Conservation (phyloP, 1,140 invertebrate genomes). For the Drosophila aff. region DNA sequence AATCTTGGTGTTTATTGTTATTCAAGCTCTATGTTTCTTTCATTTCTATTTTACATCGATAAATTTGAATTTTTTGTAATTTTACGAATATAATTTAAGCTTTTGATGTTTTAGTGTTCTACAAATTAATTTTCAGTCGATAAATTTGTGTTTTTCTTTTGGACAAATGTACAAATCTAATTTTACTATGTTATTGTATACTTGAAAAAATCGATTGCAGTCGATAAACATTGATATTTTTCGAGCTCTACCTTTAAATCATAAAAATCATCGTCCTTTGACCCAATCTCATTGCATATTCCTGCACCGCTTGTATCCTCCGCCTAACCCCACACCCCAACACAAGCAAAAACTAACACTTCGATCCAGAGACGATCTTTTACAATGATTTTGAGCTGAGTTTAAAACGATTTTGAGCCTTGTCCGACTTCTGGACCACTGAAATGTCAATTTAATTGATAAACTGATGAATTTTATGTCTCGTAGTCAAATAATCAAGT, state of each 20-base stretch:
- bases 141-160: background rate
- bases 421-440: background rate
- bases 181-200: background rate
- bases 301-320: slow-evolving; percentile 36
- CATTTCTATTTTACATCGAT: too few species aligned
- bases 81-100: background rate
- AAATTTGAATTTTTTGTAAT: background rate
- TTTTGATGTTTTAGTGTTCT: background rate
- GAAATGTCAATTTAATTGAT: background rate
- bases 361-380: slow-evolving; percentile 4
- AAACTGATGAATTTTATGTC: too few species aligned
- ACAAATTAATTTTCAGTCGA: background rate
- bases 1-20: too few species aligned
- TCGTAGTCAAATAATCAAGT: background rate
- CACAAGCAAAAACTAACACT: slow-evolving; percentile 30
- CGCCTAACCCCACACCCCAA: slow-evolving; percentile 24
- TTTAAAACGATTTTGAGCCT: background rate
- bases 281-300: slow-evolving; percentile 21
- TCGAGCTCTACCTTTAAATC: background rate
- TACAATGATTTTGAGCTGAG: background rate
- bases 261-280: background rate
- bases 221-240: slow-evolving; percentile 4
- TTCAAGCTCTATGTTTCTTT: too few species aligned
- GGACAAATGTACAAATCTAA: background rate
- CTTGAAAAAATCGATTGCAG: background rate